phyloP scores from a whole-genome alignment of 2,113 vertebrate species.

The Marmota flaviventris region DNA sequence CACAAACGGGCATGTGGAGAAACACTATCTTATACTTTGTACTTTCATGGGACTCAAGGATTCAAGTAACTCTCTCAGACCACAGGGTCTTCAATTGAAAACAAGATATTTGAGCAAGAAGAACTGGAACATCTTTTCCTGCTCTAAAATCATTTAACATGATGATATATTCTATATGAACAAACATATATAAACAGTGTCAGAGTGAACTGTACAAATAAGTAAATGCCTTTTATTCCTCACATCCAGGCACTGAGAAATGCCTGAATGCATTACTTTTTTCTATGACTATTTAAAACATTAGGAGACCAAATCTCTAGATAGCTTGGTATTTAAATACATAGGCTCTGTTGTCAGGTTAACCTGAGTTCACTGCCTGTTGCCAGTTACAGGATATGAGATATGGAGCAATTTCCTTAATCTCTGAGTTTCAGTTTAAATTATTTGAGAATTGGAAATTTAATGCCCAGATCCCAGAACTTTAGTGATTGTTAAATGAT shows the following conservation, averaged over 20 bases:
- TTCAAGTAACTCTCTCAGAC: not conserved
- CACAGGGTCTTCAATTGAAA: not conserved
- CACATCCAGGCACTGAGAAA: not conserved
- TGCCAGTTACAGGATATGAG: not conserved
- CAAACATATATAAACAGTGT: not conserved
- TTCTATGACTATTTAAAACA: not conserved
- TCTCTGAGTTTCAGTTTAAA: not conserved
- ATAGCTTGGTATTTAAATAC: not conserved
- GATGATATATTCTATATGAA: not conserved
- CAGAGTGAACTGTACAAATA: not conserved
- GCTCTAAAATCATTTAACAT: not conserved
- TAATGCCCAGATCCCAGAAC: not conserved
- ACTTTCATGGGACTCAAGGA: not conserved
- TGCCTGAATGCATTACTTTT: not conserved
- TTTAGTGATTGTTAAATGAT: not conserved
- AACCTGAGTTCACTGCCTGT: not conserved
- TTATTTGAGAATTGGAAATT: not conserved
- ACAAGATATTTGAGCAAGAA: not conserved
- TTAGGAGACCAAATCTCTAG: not conserved
- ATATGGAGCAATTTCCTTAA: not conserved
- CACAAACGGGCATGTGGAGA: rapidly evolving
- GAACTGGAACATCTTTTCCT: not conserved
- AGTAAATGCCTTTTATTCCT: not conserved
- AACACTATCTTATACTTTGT: not conserved
- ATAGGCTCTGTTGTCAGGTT: not conserved